Base-by-base conservation (phyloP, 1,140 invertebrate species). In the Leptestheria dahalacensis region DNA sequence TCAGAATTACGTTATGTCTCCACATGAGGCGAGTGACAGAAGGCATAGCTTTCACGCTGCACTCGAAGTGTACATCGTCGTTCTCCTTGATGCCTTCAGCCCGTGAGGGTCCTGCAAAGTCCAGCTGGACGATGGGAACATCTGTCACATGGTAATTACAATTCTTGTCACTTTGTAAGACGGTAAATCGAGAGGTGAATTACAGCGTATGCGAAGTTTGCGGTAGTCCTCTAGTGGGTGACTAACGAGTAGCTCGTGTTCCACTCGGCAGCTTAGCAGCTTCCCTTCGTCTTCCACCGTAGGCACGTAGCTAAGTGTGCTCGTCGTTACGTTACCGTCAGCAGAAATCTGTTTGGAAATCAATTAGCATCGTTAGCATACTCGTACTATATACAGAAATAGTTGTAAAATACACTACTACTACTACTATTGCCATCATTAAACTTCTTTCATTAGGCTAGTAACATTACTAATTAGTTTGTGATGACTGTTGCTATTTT, bases 1-100 rank as follows among this genome's bases (percentile, higher is more conserved):
- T 23, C 24, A 9, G 6, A 41, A 55, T 63, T 57, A 63, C 66
- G 48, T 68, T 66, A 59, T 68, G 67, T 23, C 56, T 62, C 64
- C 64, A 65, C n/a, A 51, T 29, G 18, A 65, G 62, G 11, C 62
- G 54, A 52, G 33, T 52, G 1, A 60, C 49, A 3, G 54, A 48
- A 2, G 89, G 88, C 74, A 90, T 90, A 9, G 88, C 84, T 69
- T 84, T 84, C 62, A 92, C 88, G 68, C 84, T 86, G 72, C 88
- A 91, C 71, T 91, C 88, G 66, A 92, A 86, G 70, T 90, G 91
- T 46, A 92, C 88, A 72, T 91, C 88, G 51, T 87, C 85, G 12
- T 86, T 86, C 71, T 91, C 88, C 51, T 83, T 78, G 59, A 91
- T 84, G 24, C 77, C 77, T 51, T 79, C 81, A 12, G 83, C 81